phyloP scores from a whole-genome alignment of 1,140 invertebrate genomes.

The Eciton burchellii region DNA sequence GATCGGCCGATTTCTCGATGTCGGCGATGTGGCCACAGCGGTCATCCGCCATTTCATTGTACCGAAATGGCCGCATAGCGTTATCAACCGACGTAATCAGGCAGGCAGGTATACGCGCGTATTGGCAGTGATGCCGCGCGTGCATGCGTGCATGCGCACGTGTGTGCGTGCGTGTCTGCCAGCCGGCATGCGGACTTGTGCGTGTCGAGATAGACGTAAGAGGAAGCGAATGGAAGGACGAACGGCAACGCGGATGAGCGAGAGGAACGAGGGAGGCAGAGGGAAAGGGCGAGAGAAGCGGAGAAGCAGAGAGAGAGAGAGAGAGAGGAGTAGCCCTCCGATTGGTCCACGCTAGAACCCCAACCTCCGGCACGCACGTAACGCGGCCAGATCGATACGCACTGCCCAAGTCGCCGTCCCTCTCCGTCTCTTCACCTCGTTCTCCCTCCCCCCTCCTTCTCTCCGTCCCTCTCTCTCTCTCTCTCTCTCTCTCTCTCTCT shows the following conservation, averaged over 20 bases:
- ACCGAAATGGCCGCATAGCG: conserved; percentile 74
- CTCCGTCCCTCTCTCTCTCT: conserved; percentile 49
- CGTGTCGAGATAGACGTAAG: conserved; percentile 41
- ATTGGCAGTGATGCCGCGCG: conserved; percentile 24
- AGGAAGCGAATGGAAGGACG: conserved; percentile 53
- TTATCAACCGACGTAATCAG: conserved; percentile 77
- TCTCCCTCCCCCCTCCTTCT: conserved; percentile 6
- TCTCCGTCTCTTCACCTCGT: conserved; percentile 66
- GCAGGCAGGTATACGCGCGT: conserved; percentile 63
- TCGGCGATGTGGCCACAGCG: conserved; percentile 44
- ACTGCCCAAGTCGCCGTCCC: conserved; percentile 83
- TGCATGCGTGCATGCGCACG: conserved; percentile 23
- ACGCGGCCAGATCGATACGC: conserved; percentile 85
- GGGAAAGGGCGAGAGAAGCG: conserved; percentile 62
- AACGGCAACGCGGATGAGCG: conserved; percentile 29
- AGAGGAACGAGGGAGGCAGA: conserved; percentile 60
- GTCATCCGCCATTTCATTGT: conserved; percentile 80
- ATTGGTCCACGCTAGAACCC: conserved; percentile 83
- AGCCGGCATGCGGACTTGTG: conserved; percentile 31
- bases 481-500: conserved; percentile 15
- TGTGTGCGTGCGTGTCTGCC: conserved; percentile 36
- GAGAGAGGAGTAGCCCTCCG: conserved; percentile 82
- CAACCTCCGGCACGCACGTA: conserved; percentile 84
- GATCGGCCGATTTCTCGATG: conserved; percentile 54
- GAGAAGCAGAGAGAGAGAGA: conserved; percentile 67